These are phyloP conservation scores for Esox masquinongy DNA, from an alignment of 2,797 vertebrate species.

Conservation along the genomic window DNA sequence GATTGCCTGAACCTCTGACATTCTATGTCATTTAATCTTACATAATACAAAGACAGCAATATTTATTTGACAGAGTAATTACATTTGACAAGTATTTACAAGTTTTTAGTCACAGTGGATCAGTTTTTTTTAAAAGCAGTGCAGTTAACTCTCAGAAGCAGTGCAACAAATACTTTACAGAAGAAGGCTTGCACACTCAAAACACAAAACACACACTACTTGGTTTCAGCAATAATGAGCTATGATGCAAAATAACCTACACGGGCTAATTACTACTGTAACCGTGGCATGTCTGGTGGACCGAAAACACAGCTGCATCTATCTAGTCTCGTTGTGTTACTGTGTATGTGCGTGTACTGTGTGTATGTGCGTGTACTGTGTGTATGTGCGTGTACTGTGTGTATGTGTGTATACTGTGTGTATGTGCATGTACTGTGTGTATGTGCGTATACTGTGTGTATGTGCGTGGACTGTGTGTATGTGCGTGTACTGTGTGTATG, in stretches of 20 bases:
- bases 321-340: not conserved
- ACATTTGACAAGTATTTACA: not conserved
- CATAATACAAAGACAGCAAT: not conserved
- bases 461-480: not conserved
- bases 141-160: not conserved
- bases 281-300: not conserved
- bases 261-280: conserved; percentile 35
- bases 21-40: not conserved
- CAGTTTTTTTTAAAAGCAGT: not conserved
- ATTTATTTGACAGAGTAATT: not conserved
- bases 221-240: conserved; percentile 16
- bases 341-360: not conserved
- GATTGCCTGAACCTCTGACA: not conserved
- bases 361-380: not conserved
- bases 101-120: not conserved
- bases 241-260: conserved; percentile 22
- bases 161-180: not conserved
- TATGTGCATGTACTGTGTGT: not conserved
- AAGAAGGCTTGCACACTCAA: not conserved
- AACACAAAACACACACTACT: not conserved
- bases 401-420: not conserved
- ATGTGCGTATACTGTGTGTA: not conserved
- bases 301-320: not conserved
- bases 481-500: not conserved
- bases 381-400: conserved; percentile 1